These are phyloP conservation scores for Andrena praecox DNA, from an alignment of 2,888 invertebrate genomes.

Conservation along the genomic window DNA sequence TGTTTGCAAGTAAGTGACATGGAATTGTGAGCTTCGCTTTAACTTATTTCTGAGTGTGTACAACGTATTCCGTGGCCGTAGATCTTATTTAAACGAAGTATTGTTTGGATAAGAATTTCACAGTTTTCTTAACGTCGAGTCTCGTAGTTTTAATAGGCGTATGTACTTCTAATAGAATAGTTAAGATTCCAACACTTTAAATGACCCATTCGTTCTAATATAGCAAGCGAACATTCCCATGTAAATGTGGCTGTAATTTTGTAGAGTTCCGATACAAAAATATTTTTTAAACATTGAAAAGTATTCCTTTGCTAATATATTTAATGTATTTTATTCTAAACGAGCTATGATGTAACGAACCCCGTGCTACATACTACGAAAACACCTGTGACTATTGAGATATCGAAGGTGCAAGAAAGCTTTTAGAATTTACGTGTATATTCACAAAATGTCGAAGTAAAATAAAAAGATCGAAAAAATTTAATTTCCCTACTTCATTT, in stretches of 20 bases:
- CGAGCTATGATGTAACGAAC: constrained; percentile 2
- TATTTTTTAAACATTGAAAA: not conserved
- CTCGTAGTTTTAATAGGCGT: not conserved
- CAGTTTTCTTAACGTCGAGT: not conserved
- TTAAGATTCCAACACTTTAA: not conserved
- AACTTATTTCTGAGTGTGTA: not conserved
- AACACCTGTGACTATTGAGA: not conserved
- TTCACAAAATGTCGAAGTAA: constrained; percentile 18
- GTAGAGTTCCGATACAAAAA: not conserved
- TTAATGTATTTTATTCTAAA: not conserved
- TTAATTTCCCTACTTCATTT: constrained; percentile 1
- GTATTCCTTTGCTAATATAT: not conserved
- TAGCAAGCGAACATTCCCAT: constrained; percentile 1
- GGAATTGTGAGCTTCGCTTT: constrained; percentile 4
- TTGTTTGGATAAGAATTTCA: constrained; percentile 5
- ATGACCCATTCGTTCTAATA: not conserved
- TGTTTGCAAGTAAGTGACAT: not conserved
- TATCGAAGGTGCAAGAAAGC: not conserved
- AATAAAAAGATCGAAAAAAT: constrained; percentile 32
- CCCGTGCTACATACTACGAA: not conserved
- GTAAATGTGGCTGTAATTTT: not conserved
- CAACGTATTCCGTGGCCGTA: not conserved
- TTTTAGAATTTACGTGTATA: constrained; percentile 11
- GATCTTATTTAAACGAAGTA: not conserved
- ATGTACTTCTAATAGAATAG: not conserved